Base-by-base conservation (phyloP, 2,888 invertebrate genomes). In the Hemistola chrysoprasaria region DNA sequence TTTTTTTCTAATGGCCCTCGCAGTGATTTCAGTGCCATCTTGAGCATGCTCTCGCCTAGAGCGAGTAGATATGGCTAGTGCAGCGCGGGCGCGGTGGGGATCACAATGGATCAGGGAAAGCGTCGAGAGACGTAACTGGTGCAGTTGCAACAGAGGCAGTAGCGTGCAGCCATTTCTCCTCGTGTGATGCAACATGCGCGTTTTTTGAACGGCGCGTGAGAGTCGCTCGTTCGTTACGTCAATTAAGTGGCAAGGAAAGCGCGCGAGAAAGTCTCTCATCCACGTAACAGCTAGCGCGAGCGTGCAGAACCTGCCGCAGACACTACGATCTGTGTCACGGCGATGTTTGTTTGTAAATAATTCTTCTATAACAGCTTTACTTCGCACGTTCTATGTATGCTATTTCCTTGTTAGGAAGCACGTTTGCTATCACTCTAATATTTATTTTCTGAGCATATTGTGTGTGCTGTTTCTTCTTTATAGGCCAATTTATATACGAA, bases 81-180 rank as follows among this genome's bases (percentile, higher is more conserved):
- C 25, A 31, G 37, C 28, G 43, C 2, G 16, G 16, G n/a, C n/a
- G n/a, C 40, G 52, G 71, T 63, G 73, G 69, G 76, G 73, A 69
- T 62, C 60, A 82, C 81, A 80, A 81, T 81, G 58, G 71, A 72
- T 56, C 71, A 65, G 80, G 68, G 84, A 85, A 85, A 85, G 83
- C 75, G 70, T 51, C 52, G 61, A 53, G 59, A 68, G 64, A 69
- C 76, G 74, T 79, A 81, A 80, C 73, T 72, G 53, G 72, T 82
- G 80, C 83, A 84, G 71, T 78, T 78, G 82, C 82, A 81, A 78
- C 68, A 74, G 72, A 71, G 61, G 67, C 62, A 69, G 73, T 81
- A 59, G 82, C 83, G 81, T 84, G 85, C 86, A 83, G 71, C 74
- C 80, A 86, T 86, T 87, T 86, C 85, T 85, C 83, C 70, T 73